Evolutionary conservation across 2,888 invertebrate species (phyloP).

Genomic region (Strigamia maritima): DNA sequence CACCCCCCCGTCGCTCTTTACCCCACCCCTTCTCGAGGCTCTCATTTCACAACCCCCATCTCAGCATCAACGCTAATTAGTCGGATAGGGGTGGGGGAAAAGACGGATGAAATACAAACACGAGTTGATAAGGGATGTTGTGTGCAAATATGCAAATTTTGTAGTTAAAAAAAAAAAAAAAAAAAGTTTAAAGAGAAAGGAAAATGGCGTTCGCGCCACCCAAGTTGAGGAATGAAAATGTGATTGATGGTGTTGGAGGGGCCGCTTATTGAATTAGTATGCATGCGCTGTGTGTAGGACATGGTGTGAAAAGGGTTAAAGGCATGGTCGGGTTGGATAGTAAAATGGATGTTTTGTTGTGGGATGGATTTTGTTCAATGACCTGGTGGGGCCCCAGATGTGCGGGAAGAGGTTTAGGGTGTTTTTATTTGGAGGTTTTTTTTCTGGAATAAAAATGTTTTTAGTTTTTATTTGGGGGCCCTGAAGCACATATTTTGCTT

Average conservation of each 20-base stretch:
- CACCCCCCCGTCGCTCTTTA: background rate
- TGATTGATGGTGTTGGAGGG: background rate
- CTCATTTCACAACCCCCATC: background rate
- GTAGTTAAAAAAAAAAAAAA: background rate
- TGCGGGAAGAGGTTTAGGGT: no score
- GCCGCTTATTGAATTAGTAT: background rate
- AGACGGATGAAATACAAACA: slow-evolving; percentile 21
- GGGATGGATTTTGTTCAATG: no score
- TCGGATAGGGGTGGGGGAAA: background rate
- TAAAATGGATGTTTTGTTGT: background rate
- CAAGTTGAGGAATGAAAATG: background rate
- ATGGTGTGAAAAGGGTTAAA: background rate
- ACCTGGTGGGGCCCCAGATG: no score
- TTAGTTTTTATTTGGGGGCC: no score
- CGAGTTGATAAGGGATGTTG: background rate
- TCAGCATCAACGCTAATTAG: slow-evolving; percentile 16
- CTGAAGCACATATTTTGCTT: no score
- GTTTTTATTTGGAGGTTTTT: no score
- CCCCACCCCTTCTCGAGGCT: background rate
- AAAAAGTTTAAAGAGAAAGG: background rate
- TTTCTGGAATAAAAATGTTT: no score
- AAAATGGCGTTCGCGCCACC: background rate
- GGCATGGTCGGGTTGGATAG: background rate
- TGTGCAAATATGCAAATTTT: background rate
- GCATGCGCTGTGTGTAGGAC: no score